A percentile compares a stretch with the other conserved stretches of the same genome.
These are phyloP conservation scores for Nyctereutes procyonoides DNA, from an alignment of 2,113 vertebrate genomes.

Conservation along the genomic window DNA sequence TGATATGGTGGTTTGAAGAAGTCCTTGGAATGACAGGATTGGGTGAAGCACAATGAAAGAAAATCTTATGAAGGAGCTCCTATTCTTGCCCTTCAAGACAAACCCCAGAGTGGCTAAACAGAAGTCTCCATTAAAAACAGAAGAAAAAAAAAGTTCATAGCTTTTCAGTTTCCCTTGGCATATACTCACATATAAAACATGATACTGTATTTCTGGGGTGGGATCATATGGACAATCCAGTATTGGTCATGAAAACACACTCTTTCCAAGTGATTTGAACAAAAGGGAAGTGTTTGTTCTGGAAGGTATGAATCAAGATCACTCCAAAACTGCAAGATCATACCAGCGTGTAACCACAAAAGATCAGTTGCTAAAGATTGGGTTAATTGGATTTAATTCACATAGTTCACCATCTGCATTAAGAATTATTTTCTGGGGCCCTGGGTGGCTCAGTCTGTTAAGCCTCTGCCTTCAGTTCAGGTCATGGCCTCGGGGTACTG, in stretches of 20 bases:
- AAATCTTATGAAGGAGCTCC: neutral
- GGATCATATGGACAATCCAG: neutral
- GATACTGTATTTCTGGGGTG: neutral
- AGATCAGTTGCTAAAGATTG: neutral
- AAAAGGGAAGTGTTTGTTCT: neutral
- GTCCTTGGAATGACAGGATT: neutral
- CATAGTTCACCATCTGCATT: neutral
- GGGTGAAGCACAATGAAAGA: neutral
- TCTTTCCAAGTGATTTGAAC: neutral
- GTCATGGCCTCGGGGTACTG: neutral
- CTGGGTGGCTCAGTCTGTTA: neutral
- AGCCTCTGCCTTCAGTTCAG: neutral
- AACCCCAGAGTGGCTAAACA: neutral
- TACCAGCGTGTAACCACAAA: neutral
- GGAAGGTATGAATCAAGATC: neutral
- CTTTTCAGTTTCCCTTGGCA: neutral
- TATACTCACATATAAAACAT: neutral
- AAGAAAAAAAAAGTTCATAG: accelerated
- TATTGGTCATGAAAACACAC: neutral
- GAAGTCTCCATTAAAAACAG: neutral
- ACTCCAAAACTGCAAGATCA: neutral
- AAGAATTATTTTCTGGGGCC: neutral
- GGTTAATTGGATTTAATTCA: neutral
- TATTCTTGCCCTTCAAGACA: neutral
- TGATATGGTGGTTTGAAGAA: neutral